A percentile compares a stretch with the other conserved stretches of the same genome.
Evolutionary conservation across 1,140 invertebrate species (phyloP).

Genomic region (Catajapyx aquilonaris): DNA sequence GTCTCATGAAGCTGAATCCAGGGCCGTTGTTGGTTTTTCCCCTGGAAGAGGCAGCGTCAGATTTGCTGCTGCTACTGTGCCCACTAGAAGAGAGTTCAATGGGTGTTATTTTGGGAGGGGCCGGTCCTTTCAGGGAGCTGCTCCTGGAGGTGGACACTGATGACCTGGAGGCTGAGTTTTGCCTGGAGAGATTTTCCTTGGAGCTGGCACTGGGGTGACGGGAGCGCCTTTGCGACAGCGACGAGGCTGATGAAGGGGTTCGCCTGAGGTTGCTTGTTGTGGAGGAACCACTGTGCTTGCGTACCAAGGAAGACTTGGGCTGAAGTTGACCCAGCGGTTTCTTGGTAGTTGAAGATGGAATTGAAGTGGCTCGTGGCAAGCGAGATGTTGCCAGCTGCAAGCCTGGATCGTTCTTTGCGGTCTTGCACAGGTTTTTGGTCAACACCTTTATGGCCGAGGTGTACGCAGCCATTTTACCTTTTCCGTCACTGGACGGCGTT

Average conservation of each 20-base stretch:
- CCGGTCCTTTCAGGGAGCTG: conserved; percentile 9
- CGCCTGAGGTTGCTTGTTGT: neutral
- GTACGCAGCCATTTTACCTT: conserved; percentile 14
- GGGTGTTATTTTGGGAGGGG: conserved; percentile 13
- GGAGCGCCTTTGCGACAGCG: no score
- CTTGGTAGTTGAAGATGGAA: neutral
- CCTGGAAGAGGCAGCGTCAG: conserved; percentile 12
- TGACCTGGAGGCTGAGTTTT: conserved; percentile 5
- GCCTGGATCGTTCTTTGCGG: conserved; percentile 8
- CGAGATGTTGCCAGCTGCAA: conserved; percentile 8
- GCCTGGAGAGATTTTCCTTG: conserved; percentile 16
- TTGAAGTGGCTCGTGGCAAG: conserved; percentile 6
- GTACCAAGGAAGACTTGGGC: neutral
- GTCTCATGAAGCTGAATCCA: conserved; percentile 39
- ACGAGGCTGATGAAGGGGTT: neutral
- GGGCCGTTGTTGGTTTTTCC: conserved; percentile 17
- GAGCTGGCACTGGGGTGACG: conserved; percentile 15
- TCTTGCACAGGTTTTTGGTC: conserved; percentile 14
- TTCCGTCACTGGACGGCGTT: conserved; percentile 6
- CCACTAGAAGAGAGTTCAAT: neutral
- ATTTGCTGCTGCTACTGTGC: neutral
- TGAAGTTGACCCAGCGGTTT: conserved; percentile 1
- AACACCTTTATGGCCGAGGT: conserved; percentile 17
- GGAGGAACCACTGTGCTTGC: neutral
- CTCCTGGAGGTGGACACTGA: conserved; percentile 11